phyloP scores from a whole-genome alignment of 2,888 invertebrate species.

The Metacarcinus magister region DNA sequence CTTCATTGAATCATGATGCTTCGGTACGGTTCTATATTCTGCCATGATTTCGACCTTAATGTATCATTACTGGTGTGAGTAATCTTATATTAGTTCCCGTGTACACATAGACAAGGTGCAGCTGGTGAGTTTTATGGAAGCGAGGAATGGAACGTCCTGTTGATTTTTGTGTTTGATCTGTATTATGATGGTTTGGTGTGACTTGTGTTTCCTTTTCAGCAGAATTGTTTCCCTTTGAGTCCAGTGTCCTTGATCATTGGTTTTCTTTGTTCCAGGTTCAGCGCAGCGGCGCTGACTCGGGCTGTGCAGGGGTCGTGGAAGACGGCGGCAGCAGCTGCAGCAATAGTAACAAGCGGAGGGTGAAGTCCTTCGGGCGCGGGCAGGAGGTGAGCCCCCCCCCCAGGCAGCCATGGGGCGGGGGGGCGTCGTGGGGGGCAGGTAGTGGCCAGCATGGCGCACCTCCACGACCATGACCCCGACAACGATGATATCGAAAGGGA shows the following conservation, averaged over 20 bases:
- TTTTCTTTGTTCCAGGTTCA: constrained; percentile 28
- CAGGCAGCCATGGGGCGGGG: constrained; percentile 76
- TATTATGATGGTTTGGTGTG: neutral
- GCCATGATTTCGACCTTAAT: no score
- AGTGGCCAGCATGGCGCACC: constrained; percentile 70
- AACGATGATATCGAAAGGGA: constrained; percentile 82
- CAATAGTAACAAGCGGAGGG: neutral
- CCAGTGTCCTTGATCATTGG: neutral
- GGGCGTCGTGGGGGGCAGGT: constrained; percentile 72
- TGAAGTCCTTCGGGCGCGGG: constrained; percentile 68
- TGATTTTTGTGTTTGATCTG: neutral
- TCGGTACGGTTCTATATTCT: no score
- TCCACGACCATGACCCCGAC: constrained; percentile 74
- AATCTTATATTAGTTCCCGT: no score
- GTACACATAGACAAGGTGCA: neutral
- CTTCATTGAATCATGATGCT: no score
- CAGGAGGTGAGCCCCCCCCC: constrained; percentile 73
- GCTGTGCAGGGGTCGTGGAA: neutral
- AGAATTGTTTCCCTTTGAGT: neutral
- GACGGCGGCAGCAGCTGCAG: constrained; percentile 55
- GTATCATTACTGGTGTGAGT: no score
- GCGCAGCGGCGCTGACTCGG: constrained; percentile 18
- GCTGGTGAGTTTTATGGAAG: neutral
- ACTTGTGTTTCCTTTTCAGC: no score
- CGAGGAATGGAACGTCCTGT: no score